phyloP scores from a whole-genome alignment of 2,797 vertebrate genomes.

The Lithobates pipiens region DNA sequence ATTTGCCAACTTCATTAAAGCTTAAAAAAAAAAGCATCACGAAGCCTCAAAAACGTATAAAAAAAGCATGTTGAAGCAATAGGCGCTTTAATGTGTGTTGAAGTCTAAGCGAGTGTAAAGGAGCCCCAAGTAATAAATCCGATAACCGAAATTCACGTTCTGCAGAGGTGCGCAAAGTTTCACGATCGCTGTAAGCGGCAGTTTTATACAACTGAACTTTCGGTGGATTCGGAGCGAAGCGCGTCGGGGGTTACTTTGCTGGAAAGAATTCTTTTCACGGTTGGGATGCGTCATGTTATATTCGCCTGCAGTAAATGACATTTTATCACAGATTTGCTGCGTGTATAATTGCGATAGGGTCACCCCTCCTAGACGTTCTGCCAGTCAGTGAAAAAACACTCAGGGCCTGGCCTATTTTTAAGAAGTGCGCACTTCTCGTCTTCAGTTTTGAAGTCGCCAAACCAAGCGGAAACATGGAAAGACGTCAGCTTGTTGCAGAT shows the following conservation, averaged over 20 bases:
- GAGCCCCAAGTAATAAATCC: no score
- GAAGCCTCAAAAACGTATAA: no score
- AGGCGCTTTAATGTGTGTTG: no score
- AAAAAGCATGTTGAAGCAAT: no score
- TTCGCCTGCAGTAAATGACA: background rate
- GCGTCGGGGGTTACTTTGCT: background rate
- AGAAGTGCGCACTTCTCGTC: background rate
- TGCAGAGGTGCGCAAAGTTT: no score
- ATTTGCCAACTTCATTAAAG: no score
- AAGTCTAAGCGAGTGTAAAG: no score
- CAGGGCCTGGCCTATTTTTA: slow-evolving; percentile 7
- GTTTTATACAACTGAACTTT: background rate
- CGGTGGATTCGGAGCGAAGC: no score
- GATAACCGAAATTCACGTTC: no score
- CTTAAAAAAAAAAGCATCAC: no score
- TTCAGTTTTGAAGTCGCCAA: background rate
- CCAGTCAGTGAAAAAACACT: background rate
- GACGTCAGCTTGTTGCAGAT: background rate
- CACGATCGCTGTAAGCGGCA: background rate
- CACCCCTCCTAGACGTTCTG: background rate
- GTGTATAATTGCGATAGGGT: background rate
- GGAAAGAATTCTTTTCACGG: background rate
- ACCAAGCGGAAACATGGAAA: slow-evolving; percentile 6
- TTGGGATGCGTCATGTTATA: background rate
- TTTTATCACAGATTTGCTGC: background rate